Base-by-base conservation (phyloP, 2,888 invertebrate species). In the Oscheius sp. region DNA sequence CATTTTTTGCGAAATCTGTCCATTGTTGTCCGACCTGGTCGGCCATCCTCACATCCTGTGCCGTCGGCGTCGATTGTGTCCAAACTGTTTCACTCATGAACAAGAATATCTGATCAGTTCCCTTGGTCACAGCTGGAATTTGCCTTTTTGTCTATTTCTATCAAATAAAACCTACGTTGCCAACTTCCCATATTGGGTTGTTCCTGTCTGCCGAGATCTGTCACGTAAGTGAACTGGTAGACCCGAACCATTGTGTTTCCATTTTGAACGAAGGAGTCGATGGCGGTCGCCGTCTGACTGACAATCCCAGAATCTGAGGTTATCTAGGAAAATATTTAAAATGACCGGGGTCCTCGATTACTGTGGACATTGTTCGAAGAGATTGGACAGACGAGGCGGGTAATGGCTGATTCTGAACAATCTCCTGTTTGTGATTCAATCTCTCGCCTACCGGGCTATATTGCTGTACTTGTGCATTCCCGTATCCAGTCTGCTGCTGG, bases 1-100 rank as follows among this genome's bases (percentile, higher is more conserved):
- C 83, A 25, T 71, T 77, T 56, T 81, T 82, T n/a, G 78, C 83
- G 61, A 84, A 84, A 41, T 84, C 76, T n/a, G 82, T 76, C 83
- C 83, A 84, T 29, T 70, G 69, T 29, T 77, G 73, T 2, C 83
- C 83, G 81, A 82, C 78, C 41, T 78, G 71, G 74, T 84, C 74
- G 25, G 83, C 83, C 12, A 84, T 77, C 52, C 73, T 70, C 6
- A 75, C 58, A 43, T 84, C 83, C n/a, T 75, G 74, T 6, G 75
- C 9, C 0, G 83, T 81, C 21, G 80, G 78, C 13, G 69, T 72
- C 2, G 73, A 68, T 1, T 69, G 70, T 3, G 76, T 70, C 83
- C 83, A 84, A 21, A 82, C 72, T 1, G 80, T 78, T 66, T 82
- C 81, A n/a, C 72, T 74, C 83, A 84, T 84, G 61, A 79, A 78